Percentiles rank a stretch among this genome's conserved stretches.
Conservation (phyloP, 2,797 vertebrate genomes). For the Leucoraja ocellata region DNA sequence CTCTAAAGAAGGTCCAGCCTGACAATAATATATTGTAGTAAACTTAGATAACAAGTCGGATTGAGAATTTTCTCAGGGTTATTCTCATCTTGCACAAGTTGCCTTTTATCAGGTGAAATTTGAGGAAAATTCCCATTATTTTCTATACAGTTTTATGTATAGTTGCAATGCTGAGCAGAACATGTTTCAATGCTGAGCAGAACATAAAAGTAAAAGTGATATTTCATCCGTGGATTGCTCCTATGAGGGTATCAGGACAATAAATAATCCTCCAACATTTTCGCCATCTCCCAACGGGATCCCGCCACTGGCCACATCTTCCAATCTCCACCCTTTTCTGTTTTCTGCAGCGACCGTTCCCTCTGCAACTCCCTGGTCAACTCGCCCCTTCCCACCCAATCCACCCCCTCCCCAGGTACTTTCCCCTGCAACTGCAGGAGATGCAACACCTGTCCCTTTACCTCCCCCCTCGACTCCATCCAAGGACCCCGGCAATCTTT, state of each 20-base stretch:
- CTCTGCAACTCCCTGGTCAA: no score
- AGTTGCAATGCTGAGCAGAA: background rate
- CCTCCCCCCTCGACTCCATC: no score
- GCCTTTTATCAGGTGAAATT: background rate
- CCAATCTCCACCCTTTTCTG: no score
- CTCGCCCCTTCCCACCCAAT: no score
- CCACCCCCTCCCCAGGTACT: no score
- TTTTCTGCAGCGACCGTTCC: no score
- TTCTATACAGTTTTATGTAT: background rate
- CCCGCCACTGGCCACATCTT: no score
- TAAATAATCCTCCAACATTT: no score
- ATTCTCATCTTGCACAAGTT: background rate
- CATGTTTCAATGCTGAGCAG: background rate
- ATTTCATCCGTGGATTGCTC: background rate
- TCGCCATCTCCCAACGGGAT: no score
- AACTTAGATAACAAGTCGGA: background rate
- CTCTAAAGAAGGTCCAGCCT: background rate
- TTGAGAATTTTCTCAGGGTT: background rate
- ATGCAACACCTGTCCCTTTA: no score
- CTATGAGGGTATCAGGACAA: background rate
- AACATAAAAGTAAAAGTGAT: background rate
- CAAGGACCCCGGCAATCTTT: no score
- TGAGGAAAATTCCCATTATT: background rate
- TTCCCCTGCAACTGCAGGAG: no score
- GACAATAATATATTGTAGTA: background rate